These are phyloP conservation scores for Anas georgica DNA, from an alignment of 2,797 vertebrate species.

Conservation along the genomic window DNA sequence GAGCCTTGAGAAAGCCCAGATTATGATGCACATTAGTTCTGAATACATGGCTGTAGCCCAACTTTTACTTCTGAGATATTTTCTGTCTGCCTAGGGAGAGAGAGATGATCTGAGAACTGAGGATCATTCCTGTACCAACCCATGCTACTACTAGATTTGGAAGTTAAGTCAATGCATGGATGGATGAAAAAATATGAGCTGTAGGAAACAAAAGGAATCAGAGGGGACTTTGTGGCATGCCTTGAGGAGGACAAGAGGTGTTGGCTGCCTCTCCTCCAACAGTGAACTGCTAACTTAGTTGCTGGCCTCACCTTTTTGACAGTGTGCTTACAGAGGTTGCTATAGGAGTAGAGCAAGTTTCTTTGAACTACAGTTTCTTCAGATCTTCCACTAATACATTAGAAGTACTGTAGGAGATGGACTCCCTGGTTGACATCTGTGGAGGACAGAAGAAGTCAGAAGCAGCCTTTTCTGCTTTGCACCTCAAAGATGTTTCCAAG, in stretches of 20 bases:
- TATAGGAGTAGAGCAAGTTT: slow-evolving; percentile 12
- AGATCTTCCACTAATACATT: background rate
- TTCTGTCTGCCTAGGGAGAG: background rate
- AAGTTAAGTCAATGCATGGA: background rate
- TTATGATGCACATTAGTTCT: background rate
- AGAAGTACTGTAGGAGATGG: slow-evolving; percentile 5
- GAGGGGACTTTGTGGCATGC: slow-evolving; percentile 9
- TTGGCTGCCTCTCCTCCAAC: background rate
- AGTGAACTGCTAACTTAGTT: slow-evolving; percentile 24
- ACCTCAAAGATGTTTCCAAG: slow-evolving; percentile 5
- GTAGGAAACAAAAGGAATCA: background rate
- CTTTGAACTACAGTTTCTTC: slow-evolving; percentile 17
- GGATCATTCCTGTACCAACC: background rate
- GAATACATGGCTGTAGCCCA: background rate
- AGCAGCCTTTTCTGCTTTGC: slow-evolving; percentile 6
- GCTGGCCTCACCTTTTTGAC: background rate
- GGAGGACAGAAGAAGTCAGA: background rate
- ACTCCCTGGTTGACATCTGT: background rate
- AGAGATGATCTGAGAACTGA: background rate
- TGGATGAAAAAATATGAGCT: slow-evolving; percentile 29
- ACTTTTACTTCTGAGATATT: background rate
- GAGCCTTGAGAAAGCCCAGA: background rate
- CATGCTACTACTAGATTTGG: background rate
- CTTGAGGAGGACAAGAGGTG: slow-evolving; percentile 21
- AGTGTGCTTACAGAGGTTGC: slow-evolving; percentile 33